phyloP scores from a whole-genome alignment of 1,140 invertebrate species.

The Heliconius himera region DNA sequence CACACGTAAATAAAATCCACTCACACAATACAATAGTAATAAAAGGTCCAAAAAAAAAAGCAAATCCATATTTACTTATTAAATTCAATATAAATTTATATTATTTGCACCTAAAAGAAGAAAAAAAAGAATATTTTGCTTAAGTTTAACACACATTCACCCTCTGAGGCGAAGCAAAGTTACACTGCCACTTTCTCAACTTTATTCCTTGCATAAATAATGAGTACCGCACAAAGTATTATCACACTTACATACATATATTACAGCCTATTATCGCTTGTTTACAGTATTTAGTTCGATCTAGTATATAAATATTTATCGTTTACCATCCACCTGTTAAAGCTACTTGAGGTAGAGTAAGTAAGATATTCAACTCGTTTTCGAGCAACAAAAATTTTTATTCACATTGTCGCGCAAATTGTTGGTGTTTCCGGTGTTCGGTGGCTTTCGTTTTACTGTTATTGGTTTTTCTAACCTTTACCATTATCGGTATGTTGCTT shows the following conservation, averaged over 20 bases:
- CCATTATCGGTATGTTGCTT: slow-evolving; percentile 10
- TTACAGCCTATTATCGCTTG: slow-evolving; percentile 38
- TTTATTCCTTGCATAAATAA: slow-evolving; percentile 38
- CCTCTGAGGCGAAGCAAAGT: slow-evolving; percentile 36
- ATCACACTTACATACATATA: slow-evolving; percentile 34
- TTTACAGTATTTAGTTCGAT: slow-evolving; percentile 7
- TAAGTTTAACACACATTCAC: slow-evolving; percentile 39
- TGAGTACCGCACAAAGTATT: slow-evolving; percentile 30
- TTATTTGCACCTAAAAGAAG: background rate
- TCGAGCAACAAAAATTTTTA: slow-evolving; percentile 42
- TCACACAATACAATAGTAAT: background rate
- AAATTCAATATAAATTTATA: background rate
- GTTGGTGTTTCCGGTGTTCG: slow-evolving; percentile 45
- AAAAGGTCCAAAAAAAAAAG: background rate
- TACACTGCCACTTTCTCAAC: slow-evolving; percentile 38
- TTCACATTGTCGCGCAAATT: slow-evolving; percentile 47
- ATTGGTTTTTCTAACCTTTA: slow-evolving; percentile 34
- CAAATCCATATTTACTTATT: background rate
- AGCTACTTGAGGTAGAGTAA: slow-evolving; percentile 61
- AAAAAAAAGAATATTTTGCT: background rate
- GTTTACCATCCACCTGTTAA: slow-evolving; percentile 62
- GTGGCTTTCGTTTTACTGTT: slow-evolving; percentile 41
- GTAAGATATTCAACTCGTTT: slow-evolving; percentile 47
- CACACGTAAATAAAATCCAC: too few relatives aligned
- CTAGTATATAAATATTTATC: slow-evolving; percentile 63